These are phyloP conservation scores for Palaemon carinicauda DNA, from an alignment of 1,140 invertebrate species.

Conservation along the genomic window DNA sequence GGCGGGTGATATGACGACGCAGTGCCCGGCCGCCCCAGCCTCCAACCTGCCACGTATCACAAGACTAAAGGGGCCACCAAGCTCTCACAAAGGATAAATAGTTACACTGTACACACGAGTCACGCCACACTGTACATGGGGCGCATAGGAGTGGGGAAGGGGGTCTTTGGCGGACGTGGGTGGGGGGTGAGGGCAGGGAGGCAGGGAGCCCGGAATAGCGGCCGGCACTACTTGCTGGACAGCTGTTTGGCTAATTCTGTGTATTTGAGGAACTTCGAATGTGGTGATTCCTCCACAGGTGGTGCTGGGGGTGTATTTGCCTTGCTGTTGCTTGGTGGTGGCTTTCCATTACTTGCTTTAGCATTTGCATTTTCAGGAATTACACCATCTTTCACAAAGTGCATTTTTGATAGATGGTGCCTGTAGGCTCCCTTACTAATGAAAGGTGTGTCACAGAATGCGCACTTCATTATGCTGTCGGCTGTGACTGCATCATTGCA, in stretches of 20 bases:
- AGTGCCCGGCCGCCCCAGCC: slow-evolving; percentile 52
- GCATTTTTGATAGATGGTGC: slow-evolving; percentile 95
- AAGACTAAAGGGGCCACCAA: slow-evolving; percentile 55
- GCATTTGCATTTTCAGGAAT: slow-evolving; percentile 73
- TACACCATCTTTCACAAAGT: slow-evolving; percentile 92
- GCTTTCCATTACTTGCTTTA: slow-evolving; percentile 63
- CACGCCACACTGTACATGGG: slow-evolving; percentile 53
- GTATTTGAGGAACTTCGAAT: slow-evolving; percentile 96
- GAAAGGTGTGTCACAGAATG: slow-evolving; percentile 95
- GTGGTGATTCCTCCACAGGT: slow-evolving; percentile 84
- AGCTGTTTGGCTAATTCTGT: slow-evolving; percentile 95
- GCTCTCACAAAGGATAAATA: slow-evolving; percentile 56
- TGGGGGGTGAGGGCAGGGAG: slow-evolving; percentile 26
- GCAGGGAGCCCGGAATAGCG: slow-evolving; percentile 22
- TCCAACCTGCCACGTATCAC: slow-evolving; percentile 54
- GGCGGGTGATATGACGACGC: slow-evolving; percentile 50
- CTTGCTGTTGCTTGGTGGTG: slow-evolving; percentile 66
- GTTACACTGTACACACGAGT: slow-evolving; percentile 56
- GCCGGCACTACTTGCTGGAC: slow-evolving; percentile 83
- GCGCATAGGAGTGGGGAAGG: slow-evolving; percentile 42
- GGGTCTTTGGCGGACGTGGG: slow-evolving; percentile 41
- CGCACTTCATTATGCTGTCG: slow-evolving; percentile 85
- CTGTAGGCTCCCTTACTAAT: slow-evolving; percentile 96
- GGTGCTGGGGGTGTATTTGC: slow-evolving; percentile 60
- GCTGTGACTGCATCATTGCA: slow-evolving; percentile 86